Conservation (phyloP, 1,140 invertebrate species). For the Metopolophium dirhodum region DNA sequence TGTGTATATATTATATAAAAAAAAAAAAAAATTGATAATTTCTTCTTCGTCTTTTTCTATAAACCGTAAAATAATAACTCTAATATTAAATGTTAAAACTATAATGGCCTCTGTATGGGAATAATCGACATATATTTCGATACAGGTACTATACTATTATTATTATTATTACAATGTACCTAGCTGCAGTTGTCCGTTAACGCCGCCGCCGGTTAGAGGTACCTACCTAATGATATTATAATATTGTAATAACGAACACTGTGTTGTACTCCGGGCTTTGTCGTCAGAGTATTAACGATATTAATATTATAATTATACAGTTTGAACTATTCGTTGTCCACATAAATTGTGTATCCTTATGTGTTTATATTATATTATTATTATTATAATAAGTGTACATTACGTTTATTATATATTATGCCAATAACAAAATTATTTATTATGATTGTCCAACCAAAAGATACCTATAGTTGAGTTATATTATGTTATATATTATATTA, state of each 20-base stretch:
- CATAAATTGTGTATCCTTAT: not conserved
- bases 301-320: not conserved
- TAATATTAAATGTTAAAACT: not conserved
- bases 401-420: not conserved
- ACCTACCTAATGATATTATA: not conserved
- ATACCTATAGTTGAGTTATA: not conserved
- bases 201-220: not conserved
- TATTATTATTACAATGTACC: not conserved
- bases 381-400: conserved; percentile 8
- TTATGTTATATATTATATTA: not conserved
- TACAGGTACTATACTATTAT: not conserved
- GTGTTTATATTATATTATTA: conserved; percentile 16
- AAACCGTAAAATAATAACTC: not conserved
- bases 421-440: not conserved
- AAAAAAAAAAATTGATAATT: not conserved
- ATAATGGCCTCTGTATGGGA: not conserved
- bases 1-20: not conserved
- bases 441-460: not conserved
- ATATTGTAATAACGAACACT: not conserved
- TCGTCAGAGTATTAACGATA: not conserved
- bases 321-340: not conserved
- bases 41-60: conserved; percentile 12
- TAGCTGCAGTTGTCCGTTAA: not conserved
- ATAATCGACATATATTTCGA: not conserved
- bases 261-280: not conserved